phyloP scores from a whole-genome alignment of 1,140 invertebrate genomes.

The Anastatus disparis region DNA sequence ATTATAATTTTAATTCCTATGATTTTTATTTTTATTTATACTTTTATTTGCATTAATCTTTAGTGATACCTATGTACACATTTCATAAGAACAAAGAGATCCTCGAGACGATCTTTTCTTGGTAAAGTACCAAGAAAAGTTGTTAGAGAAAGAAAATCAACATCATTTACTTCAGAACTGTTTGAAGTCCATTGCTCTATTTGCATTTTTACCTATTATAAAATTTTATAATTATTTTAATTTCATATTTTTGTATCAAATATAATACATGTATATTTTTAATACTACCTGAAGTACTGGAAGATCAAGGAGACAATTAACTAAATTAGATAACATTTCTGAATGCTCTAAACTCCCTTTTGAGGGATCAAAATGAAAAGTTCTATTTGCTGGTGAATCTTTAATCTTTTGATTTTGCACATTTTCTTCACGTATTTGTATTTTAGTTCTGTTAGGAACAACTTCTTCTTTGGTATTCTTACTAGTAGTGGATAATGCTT shows the following conservation, averaged over 20 bases:
- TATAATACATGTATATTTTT: neutral
- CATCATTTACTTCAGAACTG: conserved; percentile 56
- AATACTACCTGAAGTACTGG: conserved; percentile 57
- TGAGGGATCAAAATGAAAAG: conserved; percentile 41
- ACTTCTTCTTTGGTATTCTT: neutral
- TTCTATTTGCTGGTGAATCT: conserved; percentile 23
- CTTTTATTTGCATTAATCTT: neutral
- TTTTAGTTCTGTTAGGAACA: neutral
- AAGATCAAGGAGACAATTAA: conserved; percentile 59
- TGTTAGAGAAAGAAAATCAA: conserved; percentile 60
- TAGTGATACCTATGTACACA: conserved; percentile 59
- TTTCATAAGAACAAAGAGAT: conserved; percentile 60
- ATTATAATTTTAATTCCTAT: neutral
- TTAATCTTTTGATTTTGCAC: neutral
- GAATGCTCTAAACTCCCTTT: conserved; percentile 52
- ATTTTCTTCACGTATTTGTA: neutral
- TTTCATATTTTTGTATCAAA: neutral
- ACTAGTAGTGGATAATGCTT: neutral
- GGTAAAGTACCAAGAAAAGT: conserved; percentile 63
- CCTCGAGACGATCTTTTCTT: conserved; percentile 57
- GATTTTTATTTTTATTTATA: neutral
- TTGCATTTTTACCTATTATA: conserved; percentile 59
- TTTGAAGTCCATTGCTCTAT: conserved; percentile 61
- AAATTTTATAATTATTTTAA: neutral
- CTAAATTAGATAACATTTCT: conserved; percentile 55